Percentiles rank a stretch among this genome's conserved stretches.
These are phyloP conservation scores for Orycteropus afer DNA, from an alignment of 2,113 vertebrate species.

Conservation along the genomic window DNA sequence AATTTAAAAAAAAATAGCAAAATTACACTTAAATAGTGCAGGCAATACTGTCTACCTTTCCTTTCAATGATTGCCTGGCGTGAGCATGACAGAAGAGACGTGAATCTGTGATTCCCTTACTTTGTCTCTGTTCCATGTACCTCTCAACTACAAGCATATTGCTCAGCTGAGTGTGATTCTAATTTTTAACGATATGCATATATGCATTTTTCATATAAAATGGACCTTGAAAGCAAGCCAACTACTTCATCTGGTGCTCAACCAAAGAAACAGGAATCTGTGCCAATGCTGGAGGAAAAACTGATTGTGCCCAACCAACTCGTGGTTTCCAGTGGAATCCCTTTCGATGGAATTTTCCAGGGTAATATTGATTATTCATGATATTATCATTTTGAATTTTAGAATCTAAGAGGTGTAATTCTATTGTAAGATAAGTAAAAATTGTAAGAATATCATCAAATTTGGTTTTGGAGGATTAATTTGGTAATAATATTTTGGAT, in stretches of 20 bases:
- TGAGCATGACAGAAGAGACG: not conserved
- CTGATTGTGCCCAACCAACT: not conserved
- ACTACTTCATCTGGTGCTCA: slow-evolving; percentile 53
- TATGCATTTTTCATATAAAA: slow-evolving; percentile 60
- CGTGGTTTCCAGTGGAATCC: not conserved
- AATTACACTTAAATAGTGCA: not conserved
- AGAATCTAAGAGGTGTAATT: not conserved
- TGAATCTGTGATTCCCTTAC: not conserved
- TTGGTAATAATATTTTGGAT: slow-evolving; percentile 14
- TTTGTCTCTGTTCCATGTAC: not conserved
- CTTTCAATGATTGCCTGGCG: not conserved
- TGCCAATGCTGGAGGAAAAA: slow-evolving; percentile 18
- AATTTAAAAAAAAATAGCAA: not conserved
- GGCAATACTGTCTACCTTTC: not conserved
- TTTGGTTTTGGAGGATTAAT: not conserved
- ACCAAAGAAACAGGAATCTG: slow-evolving; percentile 46
- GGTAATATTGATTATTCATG: slow-evolving; percentile 14
- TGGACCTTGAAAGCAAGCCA: slow-evolving; percentile 48
- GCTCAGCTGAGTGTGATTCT: slow-evolving; percentile 26
- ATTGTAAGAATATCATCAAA: not conserved
- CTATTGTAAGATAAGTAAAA: not conserved
- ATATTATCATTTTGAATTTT: slow-evolving; percentile 34
- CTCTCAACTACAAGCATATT: not conserved
- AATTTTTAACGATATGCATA: slow-evolving; percentile 53
- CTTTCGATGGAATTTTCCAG: not conserved